Base-by-base conservation (phyloP, 1,140 invertebrate species). In the Tigriopus japonicus region DNA sequence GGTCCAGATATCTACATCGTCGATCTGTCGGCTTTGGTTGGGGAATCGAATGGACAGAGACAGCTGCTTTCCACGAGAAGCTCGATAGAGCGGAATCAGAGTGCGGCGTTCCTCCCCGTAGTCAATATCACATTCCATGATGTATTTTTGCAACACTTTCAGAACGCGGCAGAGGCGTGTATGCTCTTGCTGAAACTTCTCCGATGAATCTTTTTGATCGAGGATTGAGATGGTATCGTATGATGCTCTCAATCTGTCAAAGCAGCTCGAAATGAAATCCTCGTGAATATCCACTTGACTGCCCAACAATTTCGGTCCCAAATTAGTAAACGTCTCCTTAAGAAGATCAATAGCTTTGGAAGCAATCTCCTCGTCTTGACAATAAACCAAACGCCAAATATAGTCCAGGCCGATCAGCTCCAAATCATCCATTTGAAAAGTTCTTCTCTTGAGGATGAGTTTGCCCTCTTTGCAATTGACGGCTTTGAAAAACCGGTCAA, bases 381-480 rank as follows among this genome's bases (percentile, higher is more conserved):
- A 83, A 12, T 87, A 84, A 68, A 77, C 74, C 68, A 91, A 86
- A 70, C 87, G 80, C 92, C 92, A 97, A 62, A 97, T 76, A 77
- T 98, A 97, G 74, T 96, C 91, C 66, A 89, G 81, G 62, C 93
- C 93, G 69, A 95, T 91, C 64, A 97, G 79, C 76, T 96, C 90
- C 63, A 75, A 66, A 64, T 78, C 75, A 67, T 79, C 73, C 68
- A 77, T 74, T 70, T 87, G 80, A 67, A 83, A 85, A 59, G 80
- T 79, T 68, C 87, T 78, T 70, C 87, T 76, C 71, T 91, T 93
- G 52, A 83, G 72, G 70, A 89, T 84, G 23, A 97, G 73, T 74
- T 95, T 95, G 63, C 85, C 86, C 74, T 94, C 88, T 74, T 94
- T 94, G 53, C 82, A 81, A 76, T 98, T 98, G 6, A 97, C 92